Percentiles rank a stretch among this genome's conserved stretches.
phyloP scores from a whole-genome alignment of 2,888 invertebrate genomes.

The Drosophila macrospina region DNA sequence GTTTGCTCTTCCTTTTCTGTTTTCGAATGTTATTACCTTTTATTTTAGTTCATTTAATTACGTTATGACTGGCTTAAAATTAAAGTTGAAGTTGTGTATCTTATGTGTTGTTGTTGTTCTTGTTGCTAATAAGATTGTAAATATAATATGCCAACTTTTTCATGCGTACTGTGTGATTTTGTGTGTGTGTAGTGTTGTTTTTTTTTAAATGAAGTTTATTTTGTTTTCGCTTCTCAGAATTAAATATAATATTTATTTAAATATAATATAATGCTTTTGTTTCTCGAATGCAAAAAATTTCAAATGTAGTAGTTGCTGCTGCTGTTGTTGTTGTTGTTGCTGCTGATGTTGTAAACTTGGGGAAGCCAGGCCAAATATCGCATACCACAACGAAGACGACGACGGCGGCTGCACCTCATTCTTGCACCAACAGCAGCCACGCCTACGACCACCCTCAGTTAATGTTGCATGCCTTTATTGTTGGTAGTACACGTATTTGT shows the following conservation, averaged over 20 bases:
- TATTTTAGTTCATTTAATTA: constrained; percentile 57
- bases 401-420: constrained; percentile 18
- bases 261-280: constrained; percentile 83
- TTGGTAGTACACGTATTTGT: neutral
- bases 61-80: constrained; percentile 74
- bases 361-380: constrained; percentile 35
- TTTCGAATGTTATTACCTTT: constrained; percentile 57
- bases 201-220: constrained; percentile 78
- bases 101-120: constrained; percentile 57
- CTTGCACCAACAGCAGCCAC: constrained; percentile 38
- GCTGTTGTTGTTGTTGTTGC: constrained; percentile 16
- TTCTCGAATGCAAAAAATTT: constrained; percentile 83
- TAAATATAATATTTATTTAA: constrained; percentile 83
- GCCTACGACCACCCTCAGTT: constrained; percentile 47
- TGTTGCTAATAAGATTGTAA: constrained; percentile 57
- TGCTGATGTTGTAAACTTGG: constrained; percentile 41
- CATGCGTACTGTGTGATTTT: constrained; percentile 37
- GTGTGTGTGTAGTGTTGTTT: constrained; percentile 45
- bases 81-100: constrained; percentile 75
- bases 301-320: constrained; percentile 69
- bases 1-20: constrained; percentile 31
- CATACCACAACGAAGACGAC: constrained; percentile 35
- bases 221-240: constrained; percentile 80
- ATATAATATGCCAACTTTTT: constrained; percentile 66
- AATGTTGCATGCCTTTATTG: constrained; percentile 3